Conservation (phyloP, 2,797 vertebrate species). For the Ficedula albicollis region DNA sequence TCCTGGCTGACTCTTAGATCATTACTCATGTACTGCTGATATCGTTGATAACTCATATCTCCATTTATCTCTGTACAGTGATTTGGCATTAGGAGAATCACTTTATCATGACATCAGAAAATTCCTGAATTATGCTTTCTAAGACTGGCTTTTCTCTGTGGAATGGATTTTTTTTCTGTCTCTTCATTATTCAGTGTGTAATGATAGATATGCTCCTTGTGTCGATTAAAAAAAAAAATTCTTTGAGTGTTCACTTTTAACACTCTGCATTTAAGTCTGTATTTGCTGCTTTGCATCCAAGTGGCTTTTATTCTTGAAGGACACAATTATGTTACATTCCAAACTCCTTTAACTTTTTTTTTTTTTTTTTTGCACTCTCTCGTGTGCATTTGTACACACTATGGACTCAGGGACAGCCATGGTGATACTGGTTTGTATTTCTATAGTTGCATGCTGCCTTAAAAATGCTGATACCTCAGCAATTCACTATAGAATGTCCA, state of each 20-base stretch:
- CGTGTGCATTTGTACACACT: neutral
- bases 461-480: neutral
- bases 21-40: neutral
- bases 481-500: neutral
- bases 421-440: neutral
- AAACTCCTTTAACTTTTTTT: no score
- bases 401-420: neutral
- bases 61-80: neutral
- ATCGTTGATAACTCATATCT: neutral
- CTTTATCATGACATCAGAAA: neutral
- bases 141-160: neutral
- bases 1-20: neutral
- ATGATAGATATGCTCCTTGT: neutral
- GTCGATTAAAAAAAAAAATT: neutral
- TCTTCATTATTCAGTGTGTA: neutral
- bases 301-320: neutral
- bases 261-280: neutral
- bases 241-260: conserved; percentile 1
- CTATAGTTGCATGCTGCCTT: neutral
- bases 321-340: neutral
- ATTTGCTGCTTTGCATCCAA: neutral
- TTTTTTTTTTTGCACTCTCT: no score
- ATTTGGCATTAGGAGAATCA: neutral
- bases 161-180: neutral
- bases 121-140: conserved; percentile 10